Conservation (phyloP, 1,140 invertebrate species). For the Ladona fulva region DNA sequence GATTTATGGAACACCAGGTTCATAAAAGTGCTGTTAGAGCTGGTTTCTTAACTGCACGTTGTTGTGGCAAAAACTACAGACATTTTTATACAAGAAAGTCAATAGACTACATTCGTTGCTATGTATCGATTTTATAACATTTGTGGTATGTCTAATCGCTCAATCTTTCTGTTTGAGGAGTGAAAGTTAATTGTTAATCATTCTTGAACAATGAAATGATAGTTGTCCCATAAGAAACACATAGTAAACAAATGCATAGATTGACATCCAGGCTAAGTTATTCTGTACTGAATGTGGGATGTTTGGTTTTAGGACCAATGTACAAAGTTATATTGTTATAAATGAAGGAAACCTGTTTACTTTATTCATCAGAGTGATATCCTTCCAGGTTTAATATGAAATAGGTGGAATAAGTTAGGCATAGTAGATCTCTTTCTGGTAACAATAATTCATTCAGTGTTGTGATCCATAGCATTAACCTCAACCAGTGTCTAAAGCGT, state of each 20-base stretch:
- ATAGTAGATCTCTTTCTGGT: not conserved
- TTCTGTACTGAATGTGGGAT: not conserved
- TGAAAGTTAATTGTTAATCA: conserved; percentile 8
- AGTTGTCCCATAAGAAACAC: not conserved
- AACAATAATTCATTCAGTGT: not conserved
- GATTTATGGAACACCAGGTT: not conserved
- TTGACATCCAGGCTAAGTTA: not conserved
- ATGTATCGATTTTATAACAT: conserved; percentile 4
- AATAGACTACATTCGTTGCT: not conserved
- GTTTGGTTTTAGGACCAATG: not conserved
- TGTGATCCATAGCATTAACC: not conserved
- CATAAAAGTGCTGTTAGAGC: not conserved
- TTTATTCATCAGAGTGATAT: not conserved
- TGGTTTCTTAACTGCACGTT: not conserved
- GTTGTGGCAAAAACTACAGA: not conserved
- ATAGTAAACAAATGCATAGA: not conserved
- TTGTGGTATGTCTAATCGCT: conserved; percentile 2
- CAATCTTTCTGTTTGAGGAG: conserved; percentile 9
- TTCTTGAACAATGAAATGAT: not conserved
- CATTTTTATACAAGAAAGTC: conserved; percentile 2
- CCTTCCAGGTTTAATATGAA: not conserved
- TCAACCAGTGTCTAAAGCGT: not conserved
- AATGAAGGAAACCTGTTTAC: not conserved
- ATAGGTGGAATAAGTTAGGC: not conserved
- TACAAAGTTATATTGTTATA: conserved; percentile 14